Percentiles rank a stretch among this genome's conserved stretches.
phyloP scores from a whole-genome alignment of 2,797 vertebrate species.

The Phalanger gymnotis region DNA sequence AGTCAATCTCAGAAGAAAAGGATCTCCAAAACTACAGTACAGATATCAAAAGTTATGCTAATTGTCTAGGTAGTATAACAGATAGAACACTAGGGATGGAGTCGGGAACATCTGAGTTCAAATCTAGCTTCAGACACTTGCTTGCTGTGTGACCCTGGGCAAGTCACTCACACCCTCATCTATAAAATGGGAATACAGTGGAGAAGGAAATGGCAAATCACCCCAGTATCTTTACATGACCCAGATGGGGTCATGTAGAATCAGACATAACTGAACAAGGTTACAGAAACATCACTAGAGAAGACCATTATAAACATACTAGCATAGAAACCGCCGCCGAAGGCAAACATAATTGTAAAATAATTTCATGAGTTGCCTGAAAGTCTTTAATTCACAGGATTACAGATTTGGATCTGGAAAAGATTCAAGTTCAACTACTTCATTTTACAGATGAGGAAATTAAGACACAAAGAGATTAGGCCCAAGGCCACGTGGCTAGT shows the following conservation, averaged over 20 bases:
- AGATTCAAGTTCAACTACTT: not conserved
- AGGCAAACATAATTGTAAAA: not conserved
- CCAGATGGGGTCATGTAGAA: no score
- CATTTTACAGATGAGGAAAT: not conserved
- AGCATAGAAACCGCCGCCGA: not conserved
- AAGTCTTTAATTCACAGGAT: not conserved
- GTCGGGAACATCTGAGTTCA: not conserved
- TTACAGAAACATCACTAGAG: not conserved
- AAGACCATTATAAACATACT: not conserved
- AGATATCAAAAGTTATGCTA: not conserved
- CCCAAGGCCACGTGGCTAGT: no score
- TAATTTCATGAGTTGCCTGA: not conserved
- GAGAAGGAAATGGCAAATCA: not conserved
- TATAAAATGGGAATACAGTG: not conserved
- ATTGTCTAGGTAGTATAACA: not conserved
- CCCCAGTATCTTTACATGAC: not conserved
- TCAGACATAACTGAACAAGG: not conserved
- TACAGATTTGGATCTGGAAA: not conserved
- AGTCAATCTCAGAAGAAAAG: slow-evolving; percentile 28
- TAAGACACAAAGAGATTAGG: not conserved
- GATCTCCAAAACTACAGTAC: slow-evolving; percentile 18
- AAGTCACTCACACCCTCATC: not conserved
- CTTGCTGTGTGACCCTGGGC: not conserved
- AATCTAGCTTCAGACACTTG: not conserved
- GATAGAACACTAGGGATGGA: not conserved